These are phyloP conservation scores for Acropora tenuis DNA, from an alignment of 64 coral and sea anemone genomes.

Conservation along the genomic window DNA sequence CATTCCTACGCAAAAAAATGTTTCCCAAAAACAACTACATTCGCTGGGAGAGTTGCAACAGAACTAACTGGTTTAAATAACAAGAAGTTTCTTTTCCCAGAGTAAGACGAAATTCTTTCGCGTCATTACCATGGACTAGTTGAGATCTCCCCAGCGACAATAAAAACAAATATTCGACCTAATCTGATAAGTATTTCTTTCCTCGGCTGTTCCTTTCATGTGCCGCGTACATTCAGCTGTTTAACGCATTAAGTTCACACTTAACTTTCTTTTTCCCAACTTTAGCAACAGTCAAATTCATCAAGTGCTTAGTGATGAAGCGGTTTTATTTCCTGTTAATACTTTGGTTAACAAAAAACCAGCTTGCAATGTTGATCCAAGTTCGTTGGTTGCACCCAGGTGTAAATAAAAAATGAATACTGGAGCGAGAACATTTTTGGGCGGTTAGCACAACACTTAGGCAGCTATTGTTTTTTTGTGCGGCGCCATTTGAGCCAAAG, in stretches of 20 bases:
- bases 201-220: constrained; percentile 59
- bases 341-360: not conserved
- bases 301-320: constrained; percentile 20
- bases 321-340: constrained; percentile 23
- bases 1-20: not conserved
- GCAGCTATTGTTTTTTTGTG: not conserved
- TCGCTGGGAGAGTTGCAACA: not conserved
- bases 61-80: not conserved
- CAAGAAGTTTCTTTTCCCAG: not conserved
- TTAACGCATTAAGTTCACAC: constrained; percentile 55
- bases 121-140: constrained; percentile 46
- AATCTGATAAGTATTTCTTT: constrained; percentile 76
- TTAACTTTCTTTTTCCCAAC: not conserved
- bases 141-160: constrained; percentile 55
- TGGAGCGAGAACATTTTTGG: not conserved
- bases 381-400: not conserved
- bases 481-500: not conserved
- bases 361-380: not conserved
- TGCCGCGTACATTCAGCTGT: constrained; percentile 73
- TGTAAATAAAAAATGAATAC: not conserved
- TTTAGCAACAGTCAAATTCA: constrained; percentile 10
- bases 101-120: constrained; percentile 1
- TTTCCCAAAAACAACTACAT: constrained; percentile 1
- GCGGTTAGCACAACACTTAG: not conserved
- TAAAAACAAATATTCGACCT: constrained; percentile 68